Percentiles rank a stretch among this genome's conserved stretches.
These are phyloP conservation scores for Platerodrilus igneus DNA, from an alignment of 2,888 invertebrate genomes.

Conservation along the genomic window DNA sequence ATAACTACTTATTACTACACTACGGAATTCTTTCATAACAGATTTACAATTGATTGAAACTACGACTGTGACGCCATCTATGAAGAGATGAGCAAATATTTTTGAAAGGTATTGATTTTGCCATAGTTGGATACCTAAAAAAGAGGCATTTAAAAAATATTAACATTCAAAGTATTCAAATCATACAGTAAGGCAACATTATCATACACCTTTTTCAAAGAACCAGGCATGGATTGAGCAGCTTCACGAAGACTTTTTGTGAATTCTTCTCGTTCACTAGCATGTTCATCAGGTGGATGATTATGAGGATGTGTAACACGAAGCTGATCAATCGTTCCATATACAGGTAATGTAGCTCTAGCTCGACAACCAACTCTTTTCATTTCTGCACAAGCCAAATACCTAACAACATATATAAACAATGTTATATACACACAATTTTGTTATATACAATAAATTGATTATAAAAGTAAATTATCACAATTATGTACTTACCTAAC, in stretches of 20 bases:
- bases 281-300: conserved; percentile 39
- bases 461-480: background rate
- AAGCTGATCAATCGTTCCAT: conserved; percentile 31
- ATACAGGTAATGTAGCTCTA: conserved; percentile 39
- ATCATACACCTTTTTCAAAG: conserved; percentile 39
- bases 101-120: conserved; percentile 36
- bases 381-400: conserved; percentile 40
- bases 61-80: conserved; percentile 38
- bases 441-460: background rate
- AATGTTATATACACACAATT: too few species aligned
- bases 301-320: conserved; percentile 39
- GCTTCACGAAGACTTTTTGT: conserved; percentile 35
- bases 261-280: conserved; percentile 37
- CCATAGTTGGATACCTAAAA: conserved; percentile 40
- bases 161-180: background rate
- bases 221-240: conserved; percentile 23
- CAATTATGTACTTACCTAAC: conserved; percentile 15
- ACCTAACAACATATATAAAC: conserved; percentile 28
- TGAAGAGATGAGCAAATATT: conserved; percentile 40
- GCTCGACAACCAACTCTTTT: conserved; percentile 39
- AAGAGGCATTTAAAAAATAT: conserved; percentile 8
- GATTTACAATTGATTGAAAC: too few species aligned
- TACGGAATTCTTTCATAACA: too few species aligned
- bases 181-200: conserved; percentile 37
- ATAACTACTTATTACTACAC: too few species aligned